Conservation (phyloP, 2,888 invertebrate genomes). For the Desoria tigrina region DNA sequence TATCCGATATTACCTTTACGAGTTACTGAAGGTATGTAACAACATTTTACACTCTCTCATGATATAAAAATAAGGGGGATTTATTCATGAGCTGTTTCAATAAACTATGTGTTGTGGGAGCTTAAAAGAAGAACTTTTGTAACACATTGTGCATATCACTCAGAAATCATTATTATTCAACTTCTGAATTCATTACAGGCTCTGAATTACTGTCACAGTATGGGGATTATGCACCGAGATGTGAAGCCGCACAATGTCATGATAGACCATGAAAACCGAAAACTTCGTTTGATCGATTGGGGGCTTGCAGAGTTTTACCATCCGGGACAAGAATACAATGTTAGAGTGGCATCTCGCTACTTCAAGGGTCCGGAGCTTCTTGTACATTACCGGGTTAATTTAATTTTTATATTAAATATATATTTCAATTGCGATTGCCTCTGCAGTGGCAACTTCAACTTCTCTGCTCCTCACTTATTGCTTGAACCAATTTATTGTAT, state of each 20-base stretch:
- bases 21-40: constrained; percentile 93
- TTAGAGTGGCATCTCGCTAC: constrained; percentile 98
- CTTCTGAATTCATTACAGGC: constrained; percentile 64
- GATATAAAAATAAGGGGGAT: too few species aligned
- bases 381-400: constrained; percentile 84
- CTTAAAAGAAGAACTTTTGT: too few species aligned
- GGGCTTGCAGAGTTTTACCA: constrained; percentile 99
- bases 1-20: constrained; percentile 98
- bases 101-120: too few species aligned
- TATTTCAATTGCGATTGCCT: too few species aligned
- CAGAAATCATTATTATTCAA: too few species aligned
- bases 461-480: too few species aligned
- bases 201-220: constrained; percentile 99
- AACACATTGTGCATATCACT: too few species aligned
- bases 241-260: constrained; percentile 99
- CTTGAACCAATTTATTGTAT: too few species aligned
- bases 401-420: background rate
- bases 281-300: constrained; percentile 98
- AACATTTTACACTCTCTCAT: too few species aligned
- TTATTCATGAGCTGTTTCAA: too few species aligned
- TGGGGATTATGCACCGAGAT: constrained; percentile 99
- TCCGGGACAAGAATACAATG: constrained; percentile 99
- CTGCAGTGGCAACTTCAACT: background rate
- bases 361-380: constrained; percentile 99
- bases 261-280: constrained; percentile 99